Conservation (phyloP, 2,888 invertebrate genomes). For the Helicoverpa assulta region DNA sequence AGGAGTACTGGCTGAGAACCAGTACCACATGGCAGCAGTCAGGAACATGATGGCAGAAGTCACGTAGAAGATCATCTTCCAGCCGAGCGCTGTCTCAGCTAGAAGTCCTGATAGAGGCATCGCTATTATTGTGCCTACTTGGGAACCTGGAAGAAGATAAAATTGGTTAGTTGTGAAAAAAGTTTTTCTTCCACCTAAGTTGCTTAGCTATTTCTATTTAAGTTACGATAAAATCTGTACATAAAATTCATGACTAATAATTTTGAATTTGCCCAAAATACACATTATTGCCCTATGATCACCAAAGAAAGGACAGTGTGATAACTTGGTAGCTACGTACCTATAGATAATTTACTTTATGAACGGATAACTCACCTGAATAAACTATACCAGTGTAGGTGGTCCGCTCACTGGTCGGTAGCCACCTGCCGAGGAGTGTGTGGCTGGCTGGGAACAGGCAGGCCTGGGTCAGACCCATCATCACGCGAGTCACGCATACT, state of each 20-base stretch:
- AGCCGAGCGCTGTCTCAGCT: constrained; percentile 90
- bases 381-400: constrained; percentile 82
- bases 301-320: too few species aligned
- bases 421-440: constrained; percentile 92
- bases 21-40: constrained; percentile 89
- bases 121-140: constrained; percentile 92
- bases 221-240: too few species aligned
- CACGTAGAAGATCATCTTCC: constrained; percentile 93
- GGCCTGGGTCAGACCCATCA: constrained; percentile 93
- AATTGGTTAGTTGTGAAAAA: too few species aligned
- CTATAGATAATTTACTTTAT: too few species aligned
- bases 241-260: too few species aligned
- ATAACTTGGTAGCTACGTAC: too few species aligned
- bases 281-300: too few species aligned
- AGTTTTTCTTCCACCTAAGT: too few species aligned
- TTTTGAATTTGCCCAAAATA: too few species aligned
- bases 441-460: constrained; percentile 92
- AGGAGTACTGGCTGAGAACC: constrained; percentile 91
- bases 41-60: constrained; percentile 89
- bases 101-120: constrained; percentile 92
- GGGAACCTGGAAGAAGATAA: constrained; percentile 87
- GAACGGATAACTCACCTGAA: constrained; percentile 83
- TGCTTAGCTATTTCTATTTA: too few species aligned
- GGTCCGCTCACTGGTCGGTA: constrained; percentile 91
- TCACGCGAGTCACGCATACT: constrained; percentile 91